Evolutionary conservation across 2,797 vertebrate species (phyloP), one percentile per base, ranked within the genome.

Genomic region (Serranus cabrilla): DNA sequence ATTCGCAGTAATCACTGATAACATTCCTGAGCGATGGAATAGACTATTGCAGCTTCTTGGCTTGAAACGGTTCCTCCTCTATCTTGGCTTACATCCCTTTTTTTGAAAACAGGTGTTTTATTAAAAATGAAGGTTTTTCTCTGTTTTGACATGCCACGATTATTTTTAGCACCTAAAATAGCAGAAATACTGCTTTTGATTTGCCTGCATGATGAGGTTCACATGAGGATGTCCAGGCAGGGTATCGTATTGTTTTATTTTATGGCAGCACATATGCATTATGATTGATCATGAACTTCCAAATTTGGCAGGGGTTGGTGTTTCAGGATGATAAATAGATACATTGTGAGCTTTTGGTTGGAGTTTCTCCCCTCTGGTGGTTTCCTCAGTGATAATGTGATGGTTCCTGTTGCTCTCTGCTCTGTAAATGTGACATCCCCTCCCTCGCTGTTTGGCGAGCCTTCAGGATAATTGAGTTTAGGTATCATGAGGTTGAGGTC

Each of bases 401-500:
- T 6, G 25, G 27, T 71, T 85, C 56, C 71, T 80, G 68, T 25
- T 59, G 43, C 59, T 62, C 18, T 50, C 40, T 51, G 63, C 39
- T 56, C 72, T 21, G 2, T 71, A 14, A 60, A 64, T 60, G 39
- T 50, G 52, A 62, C 65, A 68, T 81, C 50, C 67, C 45, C 66
- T 66, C 47, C 16, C 31, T 63, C 62, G 75, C 78, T 70, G 46
- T 72, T 75, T 74, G 68, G 62, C 31, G 9, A 75, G 64, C 66
- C 72, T 78, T 68, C 65, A 47, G 72, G 21, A 72, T 87, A 91
- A 89, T 91, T 80, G 64, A 82, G 80, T 94, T 93, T 86, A 70
- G 63, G 54, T 85, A 74, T 90, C 79, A 86, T 84, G 81, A 83
- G 81, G 85, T 73, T 75, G 62, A 78, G 82, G 79, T 89, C 78